A percentile compares a stretch with the other conserved stretches of the same genome.
Evolutionary conservation across 1,140 invertebrate species (phyloP).

Genomic region (Marisa cornuarietis): DNA sequence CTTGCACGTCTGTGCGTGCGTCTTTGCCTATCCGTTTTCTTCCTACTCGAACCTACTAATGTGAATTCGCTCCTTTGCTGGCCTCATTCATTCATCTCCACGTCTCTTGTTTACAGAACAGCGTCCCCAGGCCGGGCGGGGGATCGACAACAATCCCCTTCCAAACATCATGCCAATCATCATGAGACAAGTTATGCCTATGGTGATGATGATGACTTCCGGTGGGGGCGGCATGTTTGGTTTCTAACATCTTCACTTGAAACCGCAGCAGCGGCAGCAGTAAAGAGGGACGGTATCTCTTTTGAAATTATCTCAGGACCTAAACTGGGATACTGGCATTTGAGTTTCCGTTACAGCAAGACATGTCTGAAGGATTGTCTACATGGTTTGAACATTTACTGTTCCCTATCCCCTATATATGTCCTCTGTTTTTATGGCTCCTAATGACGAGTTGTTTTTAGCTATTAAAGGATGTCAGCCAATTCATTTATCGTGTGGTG

Average conservation of each 20-base stretch:
- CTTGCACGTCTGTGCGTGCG: neutral
- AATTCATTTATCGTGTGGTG: too few relatives aligned
- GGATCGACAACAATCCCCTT: neutral
- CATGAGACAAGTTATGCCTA: neutral
- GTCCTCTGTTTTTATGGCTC: neutral
- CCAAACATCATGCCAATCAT: neutral
- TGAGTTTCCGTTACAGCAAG: neutral
- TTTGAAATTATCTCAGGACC: neutral
- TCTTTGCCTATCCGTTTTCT: neutral
- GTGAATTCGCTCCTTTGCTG: neutral
- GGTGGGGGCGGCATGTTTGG: conserved; percentile 5
- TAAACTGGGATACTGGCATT: neutral
- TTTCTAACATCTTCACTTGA: neutral
- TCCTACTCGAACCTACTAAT: too few relatives aligned
- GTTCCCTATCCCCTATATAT: neutral
- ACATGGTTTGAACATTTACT: neutral
- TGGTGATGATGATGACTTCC: conserved; percentile 1
- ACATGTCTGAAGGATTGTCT: neutral
- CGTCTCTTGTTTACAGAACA: neutral
- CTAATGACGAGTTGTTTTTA: neutral
- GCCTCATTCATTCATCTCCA: neutral
- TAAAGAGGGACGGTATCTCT: neutral
- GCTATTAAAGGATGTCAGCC: too few relatives aligned
- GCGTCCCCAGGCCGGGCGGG: neutral
- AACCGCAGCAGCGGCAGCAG: too few relatives aligned